Evolutionary conservation across 2,113 vertebrate species (phyloP).

Genomic region (Erpornis zantholeuca): DNA sequence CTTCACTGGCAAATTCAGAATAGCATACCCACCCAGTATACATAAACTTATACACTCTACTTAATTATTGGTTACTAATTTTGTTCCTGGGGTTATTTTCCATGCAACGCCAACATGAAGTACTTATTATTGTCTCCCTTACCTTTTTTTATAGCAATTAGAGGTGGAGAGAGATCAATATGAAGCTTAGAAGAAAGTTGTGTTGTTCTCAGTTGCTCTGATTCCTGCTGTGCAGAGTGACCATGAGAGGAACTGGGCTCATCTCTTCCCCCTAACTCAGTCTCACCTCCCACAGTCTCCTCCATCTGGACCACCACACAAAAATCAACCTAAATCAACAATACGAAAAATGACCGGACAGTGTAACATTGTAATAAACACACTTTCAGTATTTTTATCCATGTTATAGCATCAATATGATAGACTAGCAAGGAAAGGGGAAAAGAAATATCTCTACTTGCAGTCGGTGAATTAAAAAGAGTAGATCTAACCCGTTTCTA

Average conservation of each 20-base stretch:
- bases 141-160: constrained; percentile 58
- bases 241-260: background rate
- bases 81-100: background rate
- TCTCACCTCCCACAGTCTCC: background rate
- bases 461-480: background rate
- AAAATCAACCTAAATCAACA: background rate
- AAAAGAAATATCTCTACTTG: background rate
- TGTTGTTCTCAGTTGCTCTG: background rate
- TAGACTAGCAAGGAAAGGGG: background rate
- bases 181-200: background rate
- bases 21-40: background rate
- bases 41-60: background rate
- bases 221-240: background rate
- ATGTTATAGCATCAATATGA: background rate
- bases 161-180: constrained; percentile 33
- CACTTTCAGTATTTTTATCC: background rate
- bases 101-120: background rate
- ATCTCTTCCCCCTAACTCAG: background rate
- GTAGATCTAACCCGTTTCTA: background rate
- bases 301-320: constrained; percentile 22
- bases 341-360: background rate
- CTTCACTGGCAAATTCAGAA: background rate
- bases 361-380: background rate
- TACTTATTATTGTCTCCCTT: background rate
- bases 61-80: background rate